These are phyloP conservation scores for Geodia barretti DNA, from an alignment of 37 sponge, comb jelly and placozoan genomes.

Conservation along the genomic window DNA sequence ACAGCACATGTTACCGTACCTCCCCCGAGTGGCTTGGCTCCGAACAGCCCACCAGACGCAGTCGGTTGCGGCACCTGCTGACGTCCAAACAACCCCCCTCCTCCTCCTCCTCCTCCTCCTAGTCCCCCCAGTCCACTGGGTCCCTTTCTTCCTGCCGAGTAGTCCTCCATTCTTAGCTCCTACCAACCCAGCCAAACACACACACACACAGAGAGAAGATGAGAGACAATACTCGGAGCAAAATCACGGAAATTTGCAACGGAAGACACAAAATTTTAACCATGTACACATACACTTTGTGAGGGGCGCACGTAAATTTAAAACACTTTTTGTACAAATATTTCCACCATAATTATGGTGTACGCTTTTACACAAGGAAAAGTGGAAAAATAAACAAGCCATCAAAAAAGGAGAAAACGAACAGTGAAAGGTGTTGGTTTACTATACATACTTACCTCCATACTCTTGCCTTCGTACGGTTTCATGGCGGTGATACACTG, in stretches of 20 bases:
- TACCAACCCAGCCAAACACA: conserved; percentile 7
- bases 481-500: conserved; percentile 82
- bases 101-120: conserved; percentile 20
- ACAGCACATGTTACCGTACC: too few species aligned
- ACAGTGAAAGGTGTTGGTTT: not conserved
- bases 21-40: too few species aligned
- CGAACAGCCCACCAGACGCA: conserved; percentile 4
- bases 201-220: not conserved
- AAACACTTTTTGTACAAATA: too few species aligned
- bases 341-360: too few species aligned
- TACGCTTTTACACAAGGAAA: too few species aligned
- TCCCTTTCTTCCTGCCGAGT: conserved; percentile 77
- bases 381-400: too few species aligned
- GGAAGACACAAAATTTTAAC: too few species aligned
- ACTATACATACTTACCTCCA: conserved; percentile 61
- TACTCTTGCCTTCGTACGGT: conserved; percentile 77
- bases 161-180: conserved; percentile 89
- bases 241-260: too few species aligned
- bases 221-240: too few species aligned
- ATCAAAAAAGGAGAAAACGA: too few species aligned
- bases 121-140: conserved; percentile 11
- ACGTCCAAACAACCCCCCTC: conserved; percentile 11
- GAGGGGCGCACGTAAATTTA: too few species aligned
- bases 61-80: not conserved
- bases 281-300: too few species aligned